phyloP scores from a whole-genome alignment of 2,888 invertebrate genomes.

The Drosophila limbata region DNA sequence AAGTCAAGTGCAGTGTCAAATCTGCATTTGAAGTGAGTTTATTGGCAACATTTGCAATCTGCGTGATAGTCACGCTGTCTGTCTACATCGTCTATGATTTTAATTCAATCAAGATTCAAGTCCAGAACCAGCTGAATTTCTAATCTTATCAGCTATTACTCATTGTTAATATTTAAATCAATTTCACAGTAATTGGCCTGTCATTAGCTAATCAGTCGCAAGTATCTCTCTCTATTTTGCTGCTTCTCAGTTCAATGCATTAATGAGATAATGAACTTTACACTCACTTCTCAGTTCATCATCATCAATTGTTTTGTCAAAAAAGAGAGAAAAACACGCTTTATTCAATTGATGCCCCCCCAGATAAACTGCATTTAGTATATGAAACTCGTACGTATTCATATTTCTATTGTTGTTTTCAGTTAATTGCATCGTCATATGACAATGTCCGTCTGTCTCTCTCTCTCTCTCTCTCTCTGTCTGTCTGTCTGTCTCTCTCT shows the following conservation, averaged over 20 bases:
- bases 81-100: conserved; percentile 9
- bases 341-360: conserved; percentile 19
- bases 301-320: conserved; percentile 7
- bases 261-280: conserved; percentile 7
- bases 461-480: conserved; percentile 10
- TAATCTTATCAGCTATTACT: conserved; percentile 29
- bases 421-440: conserved; percentile 39
- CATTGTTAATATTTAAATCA: conserved; percentile 19
- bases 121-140: neutral
- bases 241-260: conserved; percentile 1
- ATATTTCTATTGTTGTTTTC: conserved; percentile 17
- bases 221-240: conserved; percentile 5
- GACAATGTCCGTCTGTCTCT: conserved; percentile 8
- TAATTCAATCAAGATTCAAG: neutral
- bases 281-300: conserved; percentile 10
- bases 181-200: conserved; percentile 29
- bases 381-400: conserved; percentile 1
- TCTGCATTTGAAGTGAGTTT: conserved; percentile 13
- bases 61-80: conserved; percentile 25
- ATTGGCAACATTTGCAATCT: conserved; percentile 7
- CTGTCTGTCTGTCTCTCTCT: conserved; percentile 5
- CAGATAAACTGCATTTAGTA: conserved; percentile 20
- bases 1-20: conserved; percentile 33
- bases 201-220: conserved; percentile 20
- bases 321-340: conserved; percentile 4